A percentile compares a stretch with the other conserved stretches of the same genome.
Evolutionary conservation across 2,888 invertebrate species (phyloP).

Genomic region (Leptinotarsa rubiginosa): DNA sequence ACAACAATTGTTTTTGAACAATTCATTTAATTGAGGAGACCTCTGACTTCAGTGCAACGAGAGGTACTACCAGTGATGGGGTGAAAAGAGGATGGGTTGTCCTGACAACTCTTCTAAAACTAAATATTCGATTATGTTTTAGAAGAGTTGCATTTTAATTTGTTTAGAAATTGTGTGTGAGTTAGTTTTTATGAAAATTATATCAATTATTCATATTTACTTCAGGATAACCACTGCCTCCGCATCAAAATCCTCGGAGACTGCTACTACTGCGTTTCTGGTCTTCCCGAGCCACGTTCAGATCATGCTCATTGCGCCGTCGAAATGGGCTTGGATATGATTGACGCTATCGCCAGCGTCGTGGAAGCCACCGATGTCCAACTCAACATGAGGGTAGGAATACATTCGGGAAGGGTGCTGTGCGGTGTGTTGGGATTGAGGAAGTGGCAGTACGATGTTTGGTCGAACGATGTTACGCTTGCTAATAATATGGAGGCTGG

Average conservation of each 20-base stretch:
- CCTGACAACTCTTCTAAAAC: too few relatives aligned
- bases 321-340: slow-evolving; percentile 89
- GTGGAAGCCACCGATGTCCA: slow-evolving; percentile 94
- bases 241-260: slow-evolving; percentile 89
- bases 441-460: slow-evolving; percentile 95
- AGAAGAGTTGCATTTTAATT: too few relatives aligned
- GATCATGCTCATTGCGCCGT: slow-evolving; percentile 94
- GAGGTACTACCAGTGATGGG: too few relatives aligned
- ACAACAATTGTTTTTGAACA: too few relatives aligned
- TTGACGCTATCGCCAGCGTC: slow-evolving; percentile 87
- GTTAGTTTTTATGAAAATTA: too few relatives aligned
- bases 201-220: slow-evolving; percentile 41
- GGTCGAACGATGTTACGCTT: slow-evolving; percentile 92
- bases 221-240: slow-evolving; percentile 84
- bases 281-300: slow-evolving; percentile 88
- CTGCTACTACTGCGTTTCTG: slow-evolving; percentile 94
- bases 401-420: slow-evolving; percentile 89
- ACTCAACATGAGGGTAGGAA: slow-evolving; percentile 92
- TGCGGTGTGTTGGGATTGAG: slow-evolving; percentile 90
- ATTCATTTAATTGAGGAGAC: too few relatives aligned
- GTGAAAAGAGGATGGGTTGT: too few relatives aligned
- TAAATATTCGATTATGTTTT: too few relatives aligned
- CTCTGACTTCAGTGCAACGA: too few relatives aligned
- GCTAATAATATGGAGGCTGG: slow-evolving; percentile 93
- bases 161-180: too few relatives aligned